These are phyloP conservation scores for Glossosoma conforme DNA, from an alignment of 1,140 invertebrate genomes.

Conservation along the genomic window DNA sequence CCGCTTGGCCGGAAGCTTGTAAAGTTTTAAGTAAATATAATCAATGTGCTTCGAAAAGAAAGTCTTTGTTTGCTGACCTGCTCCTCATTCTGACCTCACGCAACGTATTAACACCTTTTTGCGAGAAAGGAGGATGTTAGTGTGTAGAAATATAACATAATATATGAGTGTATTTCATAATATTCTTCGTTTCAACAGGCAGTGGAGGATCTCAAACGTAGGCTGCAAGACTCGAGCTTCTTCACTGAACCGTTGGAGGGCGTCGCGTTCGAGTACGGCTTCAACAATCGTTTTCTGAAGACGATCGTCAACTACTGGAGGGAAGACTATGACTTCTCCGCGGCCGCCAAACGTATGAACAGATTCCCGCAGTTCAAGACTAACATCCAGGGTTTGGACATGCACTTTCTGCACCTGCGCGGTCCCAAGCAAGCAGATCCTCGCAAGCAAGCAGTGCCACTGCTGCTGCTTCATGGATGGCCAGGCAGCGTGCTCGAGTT, in stretches of 20 bases:
- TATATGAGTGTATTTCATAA: not conserved
- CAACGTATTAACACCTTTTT: not conserved
- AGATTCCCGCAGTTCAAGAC: conserved; percentile 67
- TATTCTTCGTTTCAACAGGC: conserved; percentile 42
- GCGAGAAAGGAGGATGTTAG: not conserved
- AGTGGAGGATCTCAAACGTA: conserved; percentile 58
- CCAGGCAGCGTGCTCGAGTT: conserved; percentile 84
- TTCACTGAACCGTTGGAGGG: conserved; percentile 60
- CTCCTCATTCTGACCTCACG: not conserved
- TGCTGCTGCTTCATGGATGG: conserved; percentile 85
- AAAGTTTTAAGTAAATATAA: not conserved
- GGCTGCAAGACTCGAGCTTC: conserved; percentile 54
- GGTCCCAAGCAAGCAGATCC: conserved; percentile 36
- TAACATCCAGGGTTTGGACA: conserved; percentile 58
- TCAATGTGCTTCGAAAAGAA: not conserved
- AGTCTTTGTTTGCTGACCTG: not conserved
- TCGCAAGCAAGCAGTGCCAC: conserved; percentile 55
- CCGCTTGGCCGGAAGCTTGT: no score
- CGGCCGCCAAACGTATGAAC: conserved; percentile 66
- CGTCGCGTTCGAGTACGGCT: conserved; percentile 52
- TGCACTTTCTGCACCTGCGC: conserved; percentile 44
- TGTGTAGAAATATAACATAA: not conserved
- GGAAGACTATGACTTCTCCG: conserved; percentile 65
- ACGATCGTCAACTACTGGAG: conserved; percentile 67
- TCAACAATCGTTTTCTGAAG: conserved; percentile 55